Conservation (phyloP, 1,140 invertebrate genomes). For the Cydia fagiglandana region DNA sequence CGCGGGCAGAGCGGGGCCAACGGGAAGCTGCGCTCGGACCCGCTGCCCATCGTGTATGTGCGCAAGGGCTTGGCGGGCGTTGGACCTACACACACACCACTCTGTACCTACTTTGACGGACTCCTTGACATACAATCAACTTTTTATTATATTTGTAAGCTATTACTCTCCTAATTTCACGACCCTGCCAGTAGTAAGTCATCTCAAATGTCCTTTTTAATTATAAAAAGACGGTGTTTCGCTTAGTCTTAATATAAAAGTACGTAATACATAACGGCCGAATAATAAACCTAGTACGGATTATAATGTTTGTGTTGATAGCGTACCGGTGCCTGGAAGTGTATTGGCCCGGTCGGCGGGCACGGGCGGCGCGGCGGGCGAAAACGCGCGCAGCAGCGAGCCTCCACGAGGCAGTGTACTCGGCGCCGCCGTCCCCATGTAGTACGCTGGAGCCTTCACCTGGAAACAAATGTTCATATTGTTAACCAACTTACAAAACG, state of each 20-base stretch:
- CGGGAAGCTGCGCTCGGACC: constrained; percentile 80
- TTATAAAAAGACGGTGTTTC: neutral
- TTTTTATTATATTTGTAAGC: neutral
- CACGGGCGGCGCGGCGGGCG: constrained; percentile 81
- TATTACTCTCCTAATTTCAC: neutral
- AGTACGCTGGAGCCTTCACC: constrained; percentile 79
- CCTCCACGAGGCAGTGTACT: constrained; percentile 82
- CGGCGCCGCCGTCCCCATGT: constrained; percentile 81
- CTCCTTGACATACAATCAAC: neutral
- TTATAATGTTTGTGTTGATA: neutral
- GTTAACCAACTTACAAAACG: neutral
- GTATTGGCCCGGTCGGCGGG: constrained; percentile 80
- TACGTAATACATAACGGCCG: constrained; percentile 39
- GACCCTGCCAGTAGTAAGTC: too few species aligned
- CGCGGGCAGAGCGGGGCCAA: constrained; percentile 78
- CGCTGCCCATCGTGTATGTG: constrained; percentile 77
- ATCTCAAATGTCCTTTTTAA: too few species aligned
- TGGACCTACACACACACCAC: constrained; percentile 69
- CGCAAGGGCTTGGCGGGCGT: constrained; percentile 83
- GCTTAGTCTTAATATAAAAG: constrained; percentile 36
- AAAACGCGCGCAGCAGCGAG: constrained; percentile 83
- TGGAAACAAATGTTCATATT: constrained; percentile 44
- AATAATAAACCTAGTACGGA: neutral
- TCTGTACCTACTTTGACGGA: constrained; percentile 46
- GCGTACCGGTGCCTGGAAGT: constrained; percentile 73